Conservation (phyloP, 2,888 invertebrate genomes). For the Smittia aterrima region DNA sequence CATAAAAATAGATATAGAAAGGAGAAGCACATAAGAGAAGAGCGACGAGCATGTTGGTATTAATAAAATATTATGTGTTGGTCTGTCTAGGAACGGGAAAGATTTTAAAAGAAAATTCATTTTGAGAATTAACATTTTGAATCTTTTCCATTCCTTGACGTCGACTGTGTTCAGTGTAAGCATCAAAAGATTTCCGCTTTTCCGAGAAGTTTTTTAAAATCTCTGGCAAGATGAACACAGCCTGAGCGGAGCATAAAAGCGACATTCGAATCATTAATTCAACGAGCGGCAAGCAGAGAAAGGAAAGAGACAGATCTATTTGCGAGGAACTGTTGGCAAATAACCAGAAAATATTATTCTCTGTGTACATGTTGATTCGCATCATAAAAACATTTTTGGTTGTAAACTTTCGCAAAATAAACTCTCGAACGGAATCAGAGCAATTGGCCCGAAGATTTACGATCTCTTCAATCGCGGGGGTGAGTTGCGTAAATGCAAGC, state of each 20-base stretch:
- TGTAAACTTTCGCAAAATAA: constrained; percentile 22
- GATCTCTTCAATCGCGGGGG: not conserved
- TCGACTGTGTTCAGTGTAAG: not conserved
- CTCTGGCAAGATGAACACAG: not conserved
- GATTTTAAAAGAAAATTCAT: too few relatives aligned
- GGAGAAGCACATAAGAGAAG: constrained; percentile 43
- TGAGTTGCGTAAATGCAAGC: not conserved
- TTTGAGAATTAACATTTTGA: too few relatives aligned
- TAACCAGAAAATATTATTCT: constrained; percentile 10
- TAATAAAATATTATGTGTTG: constrained; percentile 18
- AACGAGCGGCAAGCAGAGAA: not conserved
- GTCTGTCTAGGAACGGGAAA: not conserved
- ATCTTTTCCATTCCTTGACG: too few relatives aligned
- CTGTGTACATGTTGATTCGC: constrained; percentile 28
- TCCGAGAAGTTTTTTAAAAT: not conserved
- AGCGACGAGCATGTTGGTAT: not conserved
- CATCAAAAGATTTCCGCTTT: not conserved
- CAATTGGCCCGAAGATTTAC: too few relatives aligned
- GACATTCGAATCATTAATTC: constrained; percentile 32
- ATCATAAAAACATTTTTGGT: constrained; percentile 22
- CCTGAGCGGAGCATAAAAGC: constrained; percentile 8
- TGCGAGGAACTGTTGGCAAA: constrained; percentile 18
- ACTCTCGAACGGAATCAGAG: too few relatives aligned
- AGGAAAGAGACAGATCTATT: constrained; percentile 13
- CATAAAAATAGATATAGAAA: constrained; percentile 48